Evolutionary conservation across 2,888 invertebrate species (phyloP).

Genomic region (Venusia cambrica): DNA sequence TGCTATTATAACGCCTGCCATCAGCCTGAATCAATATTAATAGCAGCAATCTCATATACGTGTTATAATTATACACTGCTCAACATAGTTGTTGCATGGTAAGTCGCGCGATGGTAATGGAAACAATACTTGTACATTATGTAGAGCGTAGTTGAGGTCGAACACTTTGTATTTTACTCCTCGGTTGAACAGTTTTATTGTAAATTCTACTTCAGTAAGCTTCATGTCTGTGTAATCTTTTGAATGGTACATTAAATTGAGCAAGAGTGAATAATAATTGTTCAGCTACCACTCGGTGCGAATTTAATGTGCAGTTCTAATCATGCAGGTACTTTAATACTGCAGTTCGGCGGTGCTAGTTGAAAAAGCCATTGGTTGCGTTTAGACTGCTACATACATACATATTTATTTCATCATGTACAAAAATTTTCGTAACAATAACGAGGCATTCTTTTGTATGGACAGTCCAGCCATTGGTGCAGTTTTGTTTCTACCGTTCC

Average conservation of each 20-base stretch:
- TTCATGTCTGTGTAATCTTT: conserved; percentile 9
- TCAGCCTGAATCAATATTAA: conserved; percentile 23
- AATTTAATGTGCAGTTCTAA: too few species aligned
- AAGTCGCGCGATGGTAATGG: conserved; percentile 4
- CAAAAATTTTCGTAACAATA: conserved; percentile 11
- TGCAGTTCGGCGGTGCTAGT: too few species aligned
- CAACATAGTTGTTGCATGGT: conserved; percentile 14
- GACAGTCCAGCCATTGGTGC: conserved; percentile 23
- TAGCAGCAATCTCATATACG: conserved; percentile 9
- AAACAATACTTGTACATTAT: conserved; percentile 9
- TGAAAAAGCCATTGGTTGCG: too few species aligned
- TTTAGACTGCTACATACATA: conserved; percentile 1
- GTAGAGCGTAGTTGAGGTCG: neutral
- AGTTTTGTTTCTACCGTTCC: conserved; percentile 30
- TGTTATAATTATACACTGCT: conserved; percentile 17
- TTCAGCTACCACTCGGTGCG: neutral
- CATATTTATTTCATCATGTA: neutral
- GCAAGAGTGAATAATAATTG: neutral
- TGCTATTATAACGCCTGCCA: conserved; percentile 47
- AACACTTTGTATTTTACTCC: conserved; percentile 13
- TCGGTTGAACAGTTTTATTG: conserved; percentile 10
- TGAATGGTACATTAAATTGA: conserved; percentile 2
- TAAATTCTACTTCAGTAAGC: conserved; percentile 9
- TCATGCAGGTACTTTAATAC: too few species aligned
- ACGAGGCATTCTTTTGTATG: conserved; percentile 30